Evolutionary conservation across 1,140 invertebrate species (phyloP), one percentile per base, ranked within the genome.

Genomic region (Brachionus plicatilis): DNA sequence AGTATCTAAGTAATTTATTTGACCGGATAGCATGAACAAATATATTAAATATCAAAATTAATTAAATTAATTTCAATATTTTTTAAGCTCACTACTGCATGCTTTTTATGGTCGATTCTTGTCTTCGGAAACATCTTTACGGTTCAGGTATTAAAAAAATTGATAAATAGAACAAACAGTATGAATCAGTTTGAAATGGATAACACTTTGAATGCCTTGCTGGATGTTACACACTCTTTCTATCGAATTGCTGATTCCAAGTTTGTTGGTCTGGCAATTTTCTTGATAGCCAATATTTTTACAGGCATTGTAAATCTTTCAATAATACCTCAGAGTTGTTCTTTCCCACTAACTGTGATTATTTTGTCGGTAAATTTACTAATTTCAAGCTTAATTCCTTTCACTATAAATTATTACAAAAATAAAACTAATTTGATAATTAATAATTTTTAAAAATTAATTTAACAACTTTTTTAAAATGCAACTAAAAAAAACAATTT

Each of bases 231-330:
- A 12, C 79, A 82, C 9, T 82, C 65, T 11, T 60, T 82, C 29
- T 53, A n/a, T 24, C 29, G 12, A 7, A 12, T 27, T 50, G 33
- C 45, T n/a, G 70, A 80, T 37, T 85, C 56, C 3, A 53, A 43
- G n/a, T 45, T 92, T 75, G 94, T 94, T 89, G 93, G 93, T 9
- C 88, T 96, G 37, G 85, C 92, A 17, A 94, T 93, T 87, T 96
- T 96, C 88, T 88, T 96, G 50, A 50, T 93, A 0, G 92, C 92
- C 3, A 96, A 96, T 91, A 47, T 96, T 17, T 87, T 93, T 8
- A 96, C 94, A 24, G 95, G 95, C 45, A 79, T 92, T 29, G 90
- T 96, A 12, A 96, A 96, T 90, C 88, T 76, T 12, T 24, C 20
- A 24, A n/a, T 27, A 9, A 27, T 5, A 14, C 20, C 72, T 14